Evolutionary conservation across 2,797 vertebrate species (phyloP).

Genomic region (Xerus rutilus): DNA sequence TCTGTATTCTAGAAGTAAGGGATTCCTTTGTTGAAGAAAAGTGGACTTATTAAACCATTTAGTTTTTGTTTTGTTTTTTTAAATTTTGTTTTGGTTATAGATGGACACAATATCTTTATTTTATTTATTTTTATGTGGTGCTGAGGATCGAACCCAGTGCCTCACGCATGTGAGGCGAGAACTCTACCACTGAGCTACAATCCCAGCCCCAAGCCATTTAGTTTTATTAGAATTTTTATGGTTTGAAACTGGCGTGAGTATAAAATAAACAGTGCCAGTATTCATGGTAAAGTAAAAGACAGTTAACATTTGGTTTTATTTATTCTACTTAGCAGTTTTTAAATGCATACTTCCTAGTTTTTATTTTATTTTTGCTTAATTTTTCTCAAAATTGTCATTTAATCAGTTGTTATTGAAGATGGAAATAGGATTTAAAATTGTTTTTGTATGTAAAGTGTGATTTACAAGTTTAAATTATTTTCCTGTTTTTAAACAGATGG

Average conservation of each 20-base stretch:
- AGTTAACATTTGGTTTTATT: constrained; percentile 41
- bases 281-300: constrained; percentile 45
- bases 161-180: too few relatives aligned
- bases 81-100: too few relatives aligned
- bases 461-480: constrained; percentile 65
- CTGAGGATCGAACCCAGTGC: too few relatives aligned
- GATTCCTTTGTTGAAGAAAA: constrained; percentile 64
- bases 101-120: too few relatives aligned
- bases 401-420: constrained; percentile 55
- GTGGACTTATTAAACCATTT: constrained; percentile 7
- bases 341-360: background rate
- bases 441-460: constrained; percentile 36
- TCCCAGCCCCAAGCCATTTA: background rate
- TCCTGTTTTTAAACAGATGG: constrained; percentile 17
- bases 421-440: constrained; percentile 35
- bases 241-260: constrained; percentile 32
- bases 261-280: constrained; percentile 67
- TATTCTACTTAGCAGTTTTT: constrained; percentile 47
- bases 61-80: too few relatives aligned
- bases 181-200: too few relatives aligned
- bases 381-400: constrained; percentile 29
- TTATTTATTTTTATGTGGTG: too few relatives aligned
- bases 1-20: constrained; percentile 12
- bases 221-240: constrained; percentile 46
- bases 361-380: background rate